These are phyloP conservation scores for Synergus gifuensis DNA, from an alignment of 2,888 invertebrate species.

Conservation along the genomic window DNA sequence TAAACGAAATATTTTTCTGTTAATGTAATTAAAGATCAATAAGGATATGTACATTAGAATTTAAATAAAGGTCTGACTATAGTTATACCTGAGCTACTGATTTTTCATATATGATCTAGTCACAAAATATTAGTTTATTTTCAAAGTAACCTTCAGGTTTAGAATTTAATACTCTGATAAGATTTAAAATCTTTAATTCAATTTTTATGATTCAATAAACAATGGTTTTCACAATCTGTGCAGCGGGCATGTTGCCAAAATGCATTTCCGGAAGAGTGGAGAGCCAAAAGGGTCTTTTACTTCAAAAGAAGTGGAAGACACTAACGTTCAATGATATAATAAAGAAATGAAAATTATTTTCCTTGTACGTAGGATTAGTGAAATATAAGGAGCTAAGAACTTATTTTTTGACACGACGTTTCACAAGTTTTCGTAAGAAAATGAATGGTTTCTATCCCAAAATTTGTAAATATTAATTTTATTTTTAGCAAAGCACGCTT, in stretches of 20 bases:
- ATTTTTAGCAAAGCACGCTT: constrained; percentile 67
- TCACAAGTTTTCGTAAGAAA: no score
- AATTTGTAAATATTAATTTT: constrained; percentile 48
- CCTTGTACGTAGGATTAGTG: neutral
- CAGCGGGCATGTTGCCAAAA: constrained; percentile 8
- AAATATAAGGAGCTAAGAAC: neutral
- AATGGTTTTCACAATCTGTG: neutral
- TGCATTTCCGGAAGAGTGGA: constrained; percentile 20
- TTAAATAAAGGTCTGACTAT: neutral
- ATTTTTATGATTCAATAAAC: neutral
- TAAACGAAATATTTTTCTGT: neutral
- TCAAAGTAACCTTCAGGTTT: neutral
- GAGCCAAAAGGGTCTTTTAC: neutral
- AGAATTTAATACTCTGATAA: no score
- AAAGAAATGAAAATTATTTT: neutral
- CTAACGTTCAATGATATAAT: neutral
- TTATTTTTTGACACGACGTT: neutral
- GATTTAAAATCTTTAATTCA: neutral
- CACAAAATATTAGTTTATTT: neutral
- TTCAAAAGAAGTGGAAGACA: constrained; percentile 11
- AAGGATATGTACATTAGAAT: neutral
- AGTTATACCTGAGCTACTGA: neutral
- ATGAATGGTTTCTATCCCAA: no score
- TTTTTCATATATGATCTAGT: neutral
- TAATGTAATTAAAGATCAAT: neutral